phyloP scores from a whole-genome alignment of 1,140 invertebrate species.

The Bombus terrestris region DNA sequence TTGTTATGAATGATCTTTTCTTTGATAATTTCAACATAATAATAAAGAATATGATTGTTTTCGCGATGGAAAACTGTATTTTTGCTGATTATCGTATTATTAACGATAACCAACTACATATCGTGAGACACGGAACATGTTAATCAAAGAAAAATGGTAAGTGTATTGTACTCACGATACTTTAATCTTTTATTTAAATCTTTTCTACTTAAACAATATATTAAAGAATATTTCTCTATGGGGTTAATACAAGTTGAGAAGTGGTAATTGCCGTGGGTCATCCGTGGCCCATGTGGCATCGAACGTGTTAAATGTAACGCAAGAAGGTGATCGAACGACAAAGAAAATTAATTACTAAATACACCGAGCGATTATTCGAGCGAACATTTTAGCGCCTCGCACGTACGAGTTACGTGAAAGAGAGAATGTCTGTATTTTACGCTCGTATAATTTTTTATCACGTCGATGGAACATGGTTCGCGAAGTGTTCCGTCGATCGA shows the following conservation, averaged over 20 bases:
- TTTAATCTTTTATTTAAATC: not conserved
- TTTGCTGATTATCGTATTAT: not conserved
- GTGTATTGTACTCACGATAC: not conserved
- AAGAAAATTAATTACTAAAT: conserved; percentile 30
- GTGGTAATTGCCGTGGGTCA: not conserved
- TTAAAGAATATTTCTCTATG: not conserved
- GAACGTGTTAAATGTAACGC: conserved; percentile 10
- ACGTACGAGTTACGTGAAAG: not conserved
- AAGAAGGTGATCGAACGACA: not conserved
- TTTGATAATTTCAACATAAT: not conserved
- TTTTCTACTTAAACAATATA: not conserved
- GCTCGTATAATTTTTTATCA: conserved; percentile 39
- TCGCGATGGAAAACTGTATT: not conserved
- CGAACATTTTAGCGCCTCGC: conserved; percentile 7
- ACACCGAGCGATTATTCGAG: conserved; percentile 9
- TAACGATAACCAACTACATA: not conserved
- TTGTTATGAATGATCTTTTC: not conserved
- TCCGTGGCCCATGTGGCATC: not conserved
- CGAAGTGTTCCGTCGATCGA: conserved; percentile 28
- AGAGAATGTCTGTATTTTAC: conserved; percentile 20
- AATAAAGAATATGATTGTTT: not conserved
- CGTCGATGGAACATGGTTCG: conserved; percentile 12
- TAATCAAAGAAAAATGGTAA: not conserved
- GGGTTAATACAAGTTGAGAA: not conserved
- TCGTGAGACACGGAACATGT: not conserved